These are phyloP conservation scores for Temnothorax unifasciatus DNA, from an alignment of 2,888 invertebrate genomes.

Conservation along the genomic window DNA sequence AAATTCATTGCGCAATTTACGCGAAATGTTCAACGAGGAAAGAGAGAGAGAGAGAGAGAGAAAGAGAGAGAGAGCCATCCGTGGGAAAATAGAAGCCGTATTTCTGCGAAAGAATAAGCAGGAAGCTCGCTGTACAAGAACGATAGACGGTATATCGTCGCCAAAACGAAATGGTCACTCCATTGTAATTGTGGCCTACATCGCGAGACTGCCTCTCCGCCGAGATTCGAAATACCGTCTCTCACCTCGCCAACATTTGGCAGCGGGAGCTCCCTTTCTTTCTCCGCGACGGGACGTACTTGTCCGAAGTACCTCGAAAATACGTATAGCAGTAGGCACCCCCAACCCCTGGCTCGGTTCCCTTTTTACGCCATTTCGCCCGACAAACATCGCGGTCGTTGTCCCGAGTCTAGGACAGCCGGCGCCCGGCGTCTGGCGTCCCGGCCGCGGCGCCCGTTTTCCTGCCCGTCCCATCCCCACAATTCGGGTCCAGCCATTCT, in stretches of 20 bases:
- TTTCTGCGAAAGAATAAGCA: not conserved
- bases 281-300: constrained; percentile 12
- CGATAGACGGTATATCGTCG: not conserved
- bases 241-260: constrained; percentile 27
- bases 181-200: constrained; percentile 34
- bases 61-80: not conserved
- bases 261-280: constrained; percentile 1
- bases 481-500: constrained; percentile 35
- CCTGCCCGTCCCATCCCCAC: constrained; percentile 35
- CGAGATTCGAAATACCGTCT: constrained; percentile 7
- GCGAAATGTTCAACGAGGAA: not conserved
- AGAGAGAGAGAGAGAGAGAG: no score
- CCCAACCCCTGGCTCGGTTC: constrained; percentile 12
- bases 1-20: constrained; percentile 14
- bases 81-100: not conserved
- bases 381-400: constrained; percentile 80
- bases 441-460: constrained; percentile 75
- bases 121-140: not conserved
- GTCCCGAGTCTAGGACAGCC: constrained; percentile 82
- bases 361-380: constrained; percentile 58
- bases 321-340: not conserved
- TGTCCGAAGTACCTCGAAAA: constrained; percentile 35
- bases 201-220: constrained; percentile 16
- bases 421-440: constrained; percentile 78
- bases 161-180: constrained; percentile 31